Evolutionary conservation across 1,140 invertebrate genomes (phyloP).

Genomic region (Leguminivora glycinivorella): DNA sequence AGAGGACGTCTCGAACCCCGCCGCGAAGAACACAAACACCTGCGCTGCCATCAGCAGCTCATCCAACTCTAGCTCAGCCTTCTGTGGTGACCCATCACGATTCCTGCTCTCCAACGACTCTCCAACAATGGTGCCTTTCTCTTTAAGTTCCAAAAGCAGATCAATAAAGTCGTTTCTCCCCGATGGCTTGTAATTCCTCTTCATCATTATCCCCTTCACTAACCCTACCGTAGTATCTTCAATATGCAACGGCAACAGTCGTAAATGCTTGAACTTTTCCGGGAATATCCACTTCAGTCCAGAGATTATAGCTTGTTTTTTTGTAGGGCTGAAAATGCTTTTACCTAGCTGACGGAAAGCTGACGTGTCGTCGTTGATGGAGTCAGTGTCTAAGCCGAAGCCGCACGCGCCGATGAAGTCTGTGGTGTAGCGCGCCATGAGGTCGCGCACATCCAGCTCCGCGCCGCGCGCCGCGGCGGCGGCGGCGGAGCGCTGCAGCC

Average conservation of each 20-base stretch:
- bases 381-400: slow-evolving; percentile 47
- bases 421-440: slow-evolving; percentile 52
- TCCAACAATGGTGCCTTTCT: slow-evolving; percentile 48
- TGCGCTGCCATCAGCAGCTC: slow-evolving; percentile 64
- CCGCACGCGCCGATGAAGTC: slow-evolving; percentile 67
- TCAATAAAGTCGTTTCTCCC: slow-evolving; percentile 78
- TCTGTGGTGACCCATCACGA: slow-evolving; percentile 37
- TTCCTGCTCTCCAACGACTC: slow-evolving; percentile 67
- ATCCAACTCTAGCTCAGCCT: slow-evolving; percentile 40
- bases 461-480: slow-evolving; percentile 16
- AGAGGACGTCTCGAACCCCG: slow-evolving; percentile 76
- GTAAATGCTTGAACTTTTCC: slow-evolving; percentile 31
- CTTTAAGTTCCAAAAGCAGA: slow-evolving; percentile 75
- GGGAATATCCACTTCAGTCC: slow-evolving; percentile 34
- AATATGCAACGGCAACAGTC: slow-evolving; percentile 31
- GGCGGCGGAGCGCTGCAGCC: slow-evolving; percentile 38
- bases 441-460: slow-evolving; percentile 55
- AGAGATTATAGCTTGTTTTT: slow-evolving; percentile 25
- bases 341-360: slow-evolving; percentile 42
- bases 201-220: slow-evolving; percentile 32
- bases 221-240: slow-evolving; percentile 27
- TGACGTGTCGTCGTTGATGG: slow-evolving; percentile 42
- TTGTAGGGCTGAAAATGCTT: slow-evolving; percentile 42
- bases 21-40: slow-evolving; percentile 77
- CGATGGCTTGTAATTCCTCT: slow-evolving; percentile 37